Percentiles rank a stretch among this genome's conserved stretches.
These are phyloP conservation scores for Pleuronectes platessa DNA, from an alignment of 2,113 vertebrate genomes.

Conservation along the genomic window DNA sequence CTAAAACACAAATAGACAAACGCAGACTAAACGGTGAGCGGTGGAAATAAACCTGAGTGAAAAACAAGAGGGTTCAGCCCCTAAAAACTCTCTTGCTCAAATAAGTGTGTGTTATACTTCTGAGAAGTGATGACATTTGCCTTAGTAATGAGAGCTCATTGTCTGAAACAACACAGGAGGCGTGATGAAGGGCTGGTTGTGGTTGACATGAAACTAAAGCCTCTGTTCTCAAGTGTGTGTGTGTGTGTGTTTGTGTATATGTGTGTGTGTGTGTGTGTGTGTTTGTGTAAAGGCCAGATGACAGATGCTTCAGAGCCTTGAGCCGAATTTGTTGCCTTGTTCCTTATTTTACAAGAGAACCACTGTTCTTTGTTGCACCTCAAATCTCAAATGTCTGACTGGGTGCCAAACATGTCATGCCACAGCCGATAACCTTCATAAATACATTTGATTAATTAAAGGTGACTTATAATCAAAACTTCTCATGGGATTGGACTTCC, in stretches of 20 bases:
- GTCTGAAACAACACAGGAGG: background rate
- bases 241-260: background rate
- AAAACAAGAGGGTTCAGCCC: background rate
- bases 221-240: conserved; percentile 24
- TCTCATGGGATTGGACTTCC: background rate
- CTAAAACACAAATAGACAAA: background rate
- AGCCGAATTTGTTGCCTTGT: conserved; percentile 8
- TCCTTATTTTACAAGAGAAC: conserved; percentile 18
- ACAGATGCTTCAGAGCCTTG: conserved; percentile 18
- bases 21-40: background rate
- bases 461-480: background rate
- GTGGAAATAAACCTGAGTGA: background rate
- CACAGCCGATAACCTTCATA: conserved; percentile 9
- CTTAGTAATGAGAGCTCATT: background rate
- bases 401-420: background rate
- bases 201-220: conserved; percentile 13
- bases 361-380: conserved; percentile 15
- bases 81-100: background rate
- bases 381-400: conserved; percentile 2
- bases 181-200: background rate
- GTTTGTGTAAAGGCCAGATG: background rate
- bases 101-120: background rate
- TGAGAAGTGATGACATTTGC: background rate
- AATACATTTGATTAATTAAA: background rate
- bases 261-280: background rate